These are phyloP conservation scores for Drosophila nr. perissopoda DNA, from an alignment of 2,888 invertebrate species.

Conservation along the genomic window DNA sequence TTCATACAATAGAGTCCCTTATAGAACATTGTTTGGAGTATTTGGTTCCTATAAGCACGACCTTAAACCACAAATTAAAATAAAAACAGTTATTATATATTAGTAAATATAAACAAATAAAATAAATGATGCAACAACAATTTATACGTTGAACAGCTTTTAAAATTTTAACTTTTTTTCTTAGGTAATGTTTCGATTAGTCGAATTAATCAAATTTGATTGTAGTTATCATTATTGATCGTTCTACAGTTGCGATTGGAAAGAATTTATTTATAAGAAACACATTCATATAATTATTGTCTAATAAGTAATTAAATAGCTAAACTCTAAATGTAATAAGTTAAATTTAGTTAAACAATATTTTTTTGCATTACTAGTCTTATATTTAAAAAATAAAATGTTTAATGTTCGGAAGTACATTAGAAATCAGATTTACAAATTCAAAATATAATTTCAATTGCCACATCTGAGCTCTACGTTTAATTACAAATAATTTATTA, in stretches of 20 bases:
- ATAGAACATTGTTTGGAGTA: neutral
- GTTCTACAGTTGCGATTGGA: neutral
- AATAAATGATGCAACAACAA: neutral
- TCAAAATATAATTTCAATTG: neutral
- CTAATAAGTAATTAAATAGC: neutral
- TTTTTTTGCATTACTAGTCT: neutral
- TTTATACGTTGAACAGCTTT: fast-evolving
- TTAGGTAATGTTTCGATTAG: neutral
- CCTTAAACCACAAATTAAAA: neutral
- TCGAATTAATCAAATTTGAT: neutral
- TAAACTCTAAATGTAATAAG: neutral
- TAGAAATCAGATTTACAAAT: too few relatives aligned
- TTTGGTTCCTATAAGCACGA: neutral
- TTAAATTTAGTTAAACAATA: neutral
- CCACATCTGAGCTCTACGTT: neutral
- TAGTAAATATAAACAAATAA: too few relatives aligned
- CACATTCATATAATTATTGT: neutral
- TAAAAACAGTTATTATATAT: neutral
- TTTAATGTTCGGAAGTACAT: neutral
- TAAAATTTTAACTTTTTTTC: neutral
- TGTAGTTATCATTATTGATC: neutral
- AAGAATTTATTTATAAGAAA: neutral
- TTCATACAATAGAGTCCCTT: neutral
- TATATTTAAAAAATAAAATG: neutral
- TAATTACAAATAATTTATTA: neutral